Evolutionary conservation across 2,113 vertebrate species (phyloP).

Genomic region (Malurus cyaneus): DNA sequence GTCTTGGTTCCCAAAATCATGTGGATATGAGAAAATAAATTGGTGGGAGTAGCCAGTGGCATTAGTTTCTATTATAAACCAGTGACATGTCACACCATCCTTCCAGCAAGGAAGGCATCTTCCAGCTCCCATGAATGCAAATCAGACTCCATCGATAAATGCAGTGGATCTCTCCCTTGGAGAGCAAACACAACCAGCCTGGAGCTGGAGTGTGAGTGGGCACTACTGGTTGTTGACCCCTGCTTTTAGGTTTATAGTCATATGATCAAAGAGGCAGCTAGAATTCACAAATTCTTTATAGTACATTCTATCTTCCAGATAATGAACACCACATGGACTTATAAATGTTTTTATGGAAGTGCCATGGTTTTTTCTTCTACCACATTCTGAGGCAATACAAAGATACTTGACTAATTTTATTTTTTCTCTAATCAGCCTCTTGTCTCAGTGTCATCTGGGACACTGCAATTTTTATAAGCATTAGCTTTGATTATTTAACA

Average conservation of each 20-base stretch:
- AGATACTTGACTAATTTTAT: not conserved
- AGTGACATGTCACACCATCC: not conserved
- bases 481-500: constrained; percentile 28
- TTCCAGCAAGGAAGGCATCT: not conserved
- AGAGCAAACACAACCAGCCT: not conserved
- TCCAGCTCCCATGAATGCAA: not conserved
- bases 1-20: not conserved
- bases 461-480: constrained; percentile 8
- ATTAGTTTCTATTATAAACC: not conserved
- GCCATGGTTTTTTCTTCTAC: not conserved
- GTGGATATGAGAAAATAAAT: not conserved
- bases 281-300: not conserved
- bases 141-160: not conserved
- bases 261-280: not conserved
- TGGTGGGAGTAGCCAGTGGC: not conserved
- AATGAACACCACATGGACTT: not conserved
- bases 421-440: not conserved
- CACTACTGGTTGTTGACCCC: not conserved
- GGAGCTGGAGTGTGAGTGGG: not conserved
- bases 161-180: not conserved
- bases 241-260: not conserved
- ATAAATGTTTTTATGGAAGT: not conserved
- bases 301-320: not conserved
- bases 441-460: not conserved
- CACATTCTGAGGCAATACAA: not conserved